Evolutionary conservation across 23 tunicate genomes (phyloP).

Genomic region (Botrylloides violaceus): DNA sequence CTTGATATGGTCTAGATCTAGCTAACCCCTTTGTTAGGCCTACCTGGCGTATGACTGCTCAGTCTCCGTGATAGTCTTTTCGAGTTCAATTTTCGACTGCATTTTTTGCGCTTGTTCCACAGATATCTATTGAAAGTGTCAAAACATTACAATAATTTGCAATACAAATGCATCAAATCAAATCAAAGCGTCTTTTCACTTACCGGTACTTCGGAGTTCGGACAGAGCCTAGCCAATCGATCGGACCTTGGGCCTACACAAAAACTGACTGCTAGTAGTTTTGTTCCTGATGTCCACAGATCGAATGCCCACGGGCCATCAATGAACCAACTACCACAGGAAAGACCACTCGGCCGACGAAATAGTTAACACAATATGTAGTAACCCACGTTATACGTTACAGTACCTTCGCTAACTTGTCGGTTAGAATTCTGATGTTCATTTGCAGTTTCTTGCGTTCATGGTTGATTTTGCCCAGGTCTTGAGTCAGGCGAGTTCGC

Average conservation of each 20-base stretch:
- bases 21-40: neutral
- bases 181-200: too few species aligned
- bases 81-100: constrained; percentile 30
- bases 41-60: constrained; percentile 40
- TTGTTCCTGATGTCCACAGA: too few species aligned
- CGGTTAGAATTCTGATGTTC: constrained; percentile 47
- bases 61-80: constrained; percentile 49
- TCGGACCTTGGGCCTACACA: too few species aligned
- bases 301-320: too few species aligned
- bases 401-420: constrained; percentile 47
- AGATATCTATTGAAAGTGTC: constrained; percentile 18
- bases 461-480: constrained; percentile 19
- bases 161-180: too few species aligned
- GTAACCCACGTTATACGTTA: neutral
- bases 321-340: too few species aligned
- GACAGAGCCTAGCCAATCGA: too few species aligned
- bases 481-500: constrained; percentile 12
- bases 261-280: too few species aligned
- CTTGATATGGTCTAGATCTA: neutral
- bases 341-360: too few species aligned
- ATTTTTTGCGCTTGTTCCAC: constrained; percentile 50
- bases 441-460: constrained; percentile 43
- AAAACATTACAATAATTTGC: too few species aligned
- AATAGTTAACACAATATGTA: too few species aligned
- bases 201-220: too few species aligned